Conservation (phyloP, 1,140 invertebrate species). For the Tetramorium parvispinum region DNA sequence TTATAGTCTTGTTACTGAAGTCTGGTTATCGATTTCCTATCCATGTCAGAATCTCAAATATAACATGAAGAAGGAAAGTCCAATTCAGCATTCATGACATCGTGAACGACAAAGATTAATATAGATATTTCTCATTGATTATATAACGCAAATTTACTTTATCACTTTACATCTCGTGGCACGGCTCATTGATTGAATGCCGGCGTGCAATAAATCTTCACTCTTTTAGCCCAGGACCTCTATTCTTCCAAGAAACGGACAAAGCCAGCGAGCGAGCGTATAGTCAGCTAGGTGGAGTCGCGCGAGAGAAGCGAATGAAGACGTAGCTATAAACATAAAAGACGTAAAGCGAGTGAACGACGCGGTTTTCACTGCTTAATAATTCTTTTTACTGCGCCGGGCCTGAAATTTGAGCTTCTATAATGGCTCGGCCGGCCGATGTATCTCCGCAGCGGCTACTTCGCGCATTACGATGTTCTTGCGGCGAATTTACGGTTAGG, state of each 20-base stretch:
- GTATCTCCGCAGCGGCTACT: slow-evolving; percentile 35
- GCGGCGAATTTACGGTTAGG: slow-evolving; percentile 46
- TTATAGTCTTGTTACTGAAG: neutral
- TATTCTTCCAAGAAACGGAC: slow-evolving; percentile 34
- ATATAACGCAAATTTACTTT: slow-evolving; percentile 19
- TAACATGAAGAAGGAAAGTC: neutral
- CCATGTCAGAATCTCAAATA: neutral
- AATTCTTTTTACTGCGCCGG: slow-evolving; percentile 55
- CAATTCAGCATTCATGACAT: neutral
- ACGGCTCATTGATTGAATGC: neutral
- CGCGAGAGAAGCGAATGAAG: slow-evolving; percentile 60
- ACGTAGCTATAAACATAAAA: slow-evolving; percentile 57
- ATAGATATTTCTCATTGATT: slow-evolving; percentile 17
- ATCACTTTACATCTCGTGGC: neutral
- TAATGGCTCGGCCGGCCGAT: slow-evolving; percentile 28
- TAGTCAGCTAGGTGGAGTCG: slow-evolving; percentile 22
- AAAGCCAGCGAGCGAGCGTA: slow-evolving; percentile 15
- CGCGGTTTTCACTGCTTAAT: slow-evolving; percentile 45
- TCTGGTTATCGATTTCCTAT: slow-evolving; percentile 16
- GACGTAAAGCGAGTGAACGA: slow-evolving; percentile 60
- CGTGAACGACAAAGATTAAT: neutral
- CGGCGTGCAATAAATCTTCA: slow-evolving; percentile 24
- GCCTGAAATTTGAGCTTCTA: slow-evolving; percentile 64
- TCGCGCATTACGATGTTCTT: slow-evolving; percentile 40
- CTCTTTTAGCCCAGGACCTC: slow-evolving; percentile 24